A percentile compares a stretch with the other conserved stretches of the same genome.
Evolutionary conservation across 2,888 invertebrate species (phyloP).

Genomic region (Trachelus troglodyta): DNA sequence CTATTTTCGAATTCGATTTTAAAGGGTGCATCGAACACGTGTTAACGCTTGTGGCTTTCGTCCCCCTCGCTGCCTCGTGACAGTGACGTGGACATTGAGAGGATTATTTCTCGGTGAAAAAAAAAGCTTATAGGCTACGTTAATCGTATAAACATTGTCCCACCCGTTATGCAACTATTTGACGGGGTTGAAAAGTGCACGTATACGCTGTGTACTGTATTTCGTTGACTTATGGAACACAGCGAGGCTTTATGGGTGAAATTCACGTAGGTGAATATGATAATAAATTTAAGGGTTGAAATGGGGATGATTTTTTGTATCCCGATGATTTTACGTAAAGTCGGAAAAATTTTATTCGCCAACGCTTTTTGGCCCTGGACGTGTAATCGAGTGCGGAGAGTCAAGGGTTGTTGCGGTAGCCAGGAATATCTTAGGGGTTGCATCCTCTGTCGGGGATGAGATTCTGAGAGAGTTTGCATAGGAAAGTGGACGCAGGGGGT

Average conservation of each 20-base stretch:
- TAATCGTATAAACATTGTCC: conserved; percentile 40
- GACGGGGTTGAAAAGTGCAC: neutral
- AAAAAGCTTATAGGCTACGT: conserved; percentile 44
- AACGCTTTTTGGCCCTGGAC: neutral
- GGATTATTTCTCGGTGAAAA: conserved; percentile 43
- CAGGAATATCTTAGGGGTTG: conserved; percentile 3
- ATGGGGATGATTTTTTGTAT: neutral
- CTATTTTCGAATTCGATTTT: neutral
- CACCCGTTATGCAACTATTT: conserved; percentile 41
- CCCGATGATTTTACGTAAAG: neutral
- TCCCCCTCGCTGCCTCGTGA: conserved; percentile 29
- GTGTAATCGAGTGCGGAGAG: neutral
- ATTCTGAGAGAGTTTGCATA: conserved; percentile 22
- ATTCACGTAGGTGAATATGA: neutral
- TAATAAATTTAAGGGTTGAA: neutral
- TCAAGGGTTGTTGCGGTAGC: neutral
- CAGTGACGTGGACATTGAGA: conserved; percentile 36
- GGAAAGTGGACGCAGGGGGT: neutral
- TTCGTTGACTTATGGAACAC: neutral
- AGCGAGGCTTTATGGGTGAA: neutral
- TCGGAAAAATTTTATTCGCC: neutral
- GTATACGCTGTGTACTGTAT: neutral
- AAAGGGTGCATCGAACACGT: conserved; percentile 30
- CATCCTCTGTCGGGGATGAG: conserved; percentile 17
- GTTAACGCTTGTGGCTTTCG: conserved; percentile 21